Evolutionary conservation across 53 echinoderm and acorn worm genomes (phyloP).

Genomic region (Holothuria leucospilota): DNA sequence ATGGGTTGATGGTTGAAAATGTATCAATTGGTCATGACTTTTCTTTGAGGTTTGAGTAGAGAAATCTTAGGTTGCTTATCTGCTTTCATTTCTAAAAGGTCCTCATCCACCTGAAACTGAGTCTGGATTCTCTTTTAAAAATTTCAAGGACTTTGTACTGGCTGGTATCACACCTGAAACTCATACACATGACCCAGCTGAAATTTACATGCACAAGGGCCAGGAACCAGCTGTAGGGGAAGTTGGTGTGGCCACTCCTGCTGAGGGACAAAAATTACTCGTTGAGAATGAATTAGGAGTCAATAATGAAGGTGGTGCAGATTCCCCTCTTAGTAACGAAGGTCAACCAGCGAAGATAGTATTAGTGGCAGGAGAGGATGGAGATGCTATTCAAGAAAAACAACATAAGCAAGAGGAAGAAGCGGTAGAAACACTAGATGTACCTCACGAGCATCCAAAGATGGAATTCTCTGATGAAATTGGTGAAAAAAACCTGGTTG

Average conservation of each 20-base stretch:
- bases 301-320: no score
- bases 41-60: no score
- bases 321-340: no score
- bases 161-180: background rate
- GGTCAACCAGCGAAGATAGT: no score
- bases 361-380: background rate
- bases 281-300: background rate
- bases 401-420: background rate
- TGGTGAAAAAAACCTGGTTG: background rate
- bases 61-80: no score
- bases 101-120: constrained; percentile 20
- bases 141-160: constrained; percentile 6
- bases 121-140: constrained; percentile 17
- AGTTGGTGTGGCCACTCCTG: background rate
- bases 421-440: constrained; percentile 9
- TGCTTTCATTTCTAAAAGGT: background rate
- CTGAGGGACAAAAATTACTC: background rate
- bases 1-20: no score
- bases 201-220: constrained; percentile 8
- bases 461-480: background rate
- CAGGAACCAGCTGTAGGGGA: constrained; percentile 9
- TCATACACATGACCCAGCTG: constrained; percentile 23
- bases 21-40: no score
- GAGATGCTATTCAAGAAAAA: background rate
- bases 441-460: constrained; percentile 29